Evolutionary conservation across 2,113 vertebrate species (phyloP).

Genomic region (Benitochromis conjunctus): DNA sequence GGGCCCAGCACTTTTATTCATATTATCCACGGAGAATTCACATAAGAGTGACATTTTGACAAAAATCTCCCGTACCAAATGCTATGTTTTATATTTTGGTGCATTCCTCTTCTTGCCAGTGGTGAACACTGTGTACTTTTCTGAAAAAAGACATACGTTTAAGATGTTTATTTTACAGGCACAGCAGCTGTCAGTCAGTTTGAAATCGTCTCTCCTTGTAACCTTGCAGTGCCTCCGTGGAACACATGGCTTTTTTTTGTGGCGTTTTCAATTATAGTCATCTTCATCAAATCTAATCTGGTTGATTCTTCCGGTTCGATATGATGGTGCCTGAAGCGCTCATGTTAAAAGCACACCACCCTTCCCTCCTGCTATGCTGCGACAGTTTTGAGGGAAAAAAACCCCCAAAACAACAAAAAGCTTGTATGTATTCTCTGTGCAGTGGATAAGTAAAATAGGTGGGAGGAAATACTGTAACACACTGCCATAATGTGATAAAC

Average conservation of each 20-base stretch:
- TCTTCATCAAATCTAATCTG: constrained; percentile 11
- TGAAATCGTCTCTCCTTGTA: background rate
- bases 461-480: background rate
- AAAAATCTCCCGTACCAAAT: background rate
- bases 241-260: background rate
- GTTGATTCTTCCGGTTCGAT: background rate
- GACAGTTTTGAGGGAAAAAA: background rate
- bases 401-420: background rate
- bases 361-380: background rate
- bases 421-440: background rate
- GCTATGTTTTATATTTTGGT: background rate
- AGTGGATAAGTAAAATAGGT: background rate
- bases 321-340: background rate
- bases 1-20: background rate
- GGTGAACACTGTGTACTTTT: background rate
- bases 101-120: background rate
- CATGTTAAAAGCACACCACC: background rate
- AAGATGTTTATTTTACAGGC: background rate
- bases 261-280: constrained; percentile 27
- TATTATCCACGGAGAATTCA: background rate
- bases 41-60: background rate
- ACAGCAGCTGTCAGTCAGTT: background rate
- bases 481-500: background rate
- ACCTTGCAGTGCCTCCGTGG: background rate
- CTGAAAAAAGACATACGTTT: background rate